These are phyloP conservation scores for Drosophila maculinotata DNA, from an alignment of 2,888 invertebrate genomes.

Conservation along the genomic window DNA sequence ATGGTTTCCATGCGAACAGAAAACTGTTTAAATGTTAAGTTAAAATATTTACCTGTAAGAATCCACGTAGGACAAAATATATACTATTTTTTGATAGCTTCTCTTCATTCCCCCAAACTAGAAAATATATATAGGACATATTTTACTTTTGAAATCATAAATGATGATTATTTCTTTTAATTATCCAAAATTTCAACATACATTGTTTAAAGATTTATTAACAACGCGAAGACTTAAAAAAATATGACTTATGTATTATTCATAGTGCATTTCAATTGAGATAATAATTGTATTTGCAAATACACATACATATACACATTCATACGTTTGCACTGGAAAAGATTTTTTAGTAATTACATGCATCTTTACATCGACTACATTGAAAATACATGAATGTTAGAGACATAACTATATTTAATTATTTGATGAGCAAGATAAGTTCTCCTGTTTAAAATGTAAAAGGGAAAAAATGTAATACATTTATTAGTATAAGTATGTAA, in stretches of 20 bases:
- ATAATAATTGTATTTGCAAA: conserved; percentile 28
- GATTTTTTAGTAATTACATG: conserved; percentile 15
- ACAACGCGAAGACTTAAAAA: conserved; percentile 43
- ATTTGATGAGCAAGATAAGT: conserved; percentile 33
- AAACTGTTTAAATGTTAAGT: background rate
- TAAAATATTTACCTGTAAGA: no score
- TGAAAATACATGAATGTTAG: conserved; percentile 27
- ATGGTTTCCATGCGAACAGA: background rate
- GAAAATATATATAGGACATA: background rate
- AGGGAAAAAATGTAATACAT: conserved; percentile 19
- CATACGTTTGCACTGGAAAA: conserved; percentile 17
- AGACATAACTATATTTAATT: conserved; percentile 9
- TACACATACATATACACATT: conserved; percentile 18
- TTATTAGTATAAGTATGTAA: conserved; percentile 9
- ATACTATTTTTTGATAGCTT: no score
- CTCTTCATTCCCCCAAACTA: background rate
- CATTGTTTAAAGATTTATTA: conserved; percentile 45
- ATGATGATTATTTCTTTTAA: conserved; percentile 35
- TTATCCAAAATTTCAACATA: conserved; percentile 41
- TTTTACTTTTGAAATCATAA: conserved; percentile 2
- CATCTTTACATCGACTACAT: conserved; percentile 25
- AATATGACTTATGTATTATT: conserved; percentile 28
- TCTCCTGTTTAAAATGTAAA: conserved; percentile 16
- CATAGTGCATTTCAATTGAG: conserved; percentile 32
- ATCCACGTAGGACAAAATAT: no score